Percentiles rank a stretch among this genome's conserved stretches.
phyloP scores from a whole-genome alignment of 2,113 vertebrate species.

The Penelope pileata region DNA sequence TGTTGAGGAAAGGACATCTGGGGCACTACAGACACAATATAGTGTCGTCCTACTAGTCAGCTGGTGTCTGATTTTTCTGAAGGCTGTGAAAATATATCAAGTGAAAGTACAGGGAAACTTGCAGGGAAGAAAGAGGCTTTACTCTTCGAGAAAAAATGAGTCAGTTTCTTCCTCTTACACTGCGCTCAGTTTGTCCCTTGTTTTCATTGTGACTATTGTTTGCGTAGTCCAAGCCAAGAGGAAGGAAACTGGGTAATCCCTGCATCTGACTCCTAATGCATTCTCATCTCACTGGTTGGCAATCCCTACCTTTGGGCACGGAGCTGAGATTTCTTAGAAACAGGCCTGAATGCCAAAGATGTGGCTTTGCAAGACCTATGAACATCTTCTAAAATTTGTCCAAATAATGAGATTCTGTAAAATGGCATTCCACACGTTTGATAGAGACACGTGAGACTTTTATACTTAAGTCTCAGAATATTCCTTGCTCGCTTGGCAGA shows the following conservation, averaged over 20 bases:
- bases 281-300: not conserved
- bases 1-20: conserved; percentile 28
- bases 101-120: not conserved
- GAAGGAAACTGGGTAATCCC: not conserved
- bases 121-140: conserved; percentile 11
- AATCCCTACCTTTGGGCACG: not conserved
- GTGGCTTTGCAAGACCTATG: not conserved
- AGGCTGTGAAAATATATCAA: conserved; percentile 39
- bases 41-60: conserved; percentile 49
- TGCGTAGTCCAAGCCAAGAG: not conserved
- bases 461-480: not conserved
- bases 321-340: conserved; percentile 4
- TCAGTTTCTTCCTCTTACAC: not conserved
- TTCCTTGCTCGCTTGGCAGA: not conserved
- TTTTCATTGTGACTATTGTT: not conserved
- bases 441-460: not conserved
- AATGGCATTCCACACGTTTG: not conserved
- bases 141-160: conserved; percentile 7
- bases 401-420: not conserved
- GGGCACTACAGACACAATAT: conserved; percentile 24
- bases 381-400: not conserved
- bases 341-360: not conserved
- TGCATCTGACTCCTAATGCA: not conserved
- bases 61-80: conserved; percentile 47
- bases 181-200: not conserved